Percentiles rank a stretch among this genome's conserved stretches.
These are phyloP conservation scores for Mus spicilegus DNA, from an alignment of 2,113 vertebrate species.

Conservation along the genomic window DNA sequence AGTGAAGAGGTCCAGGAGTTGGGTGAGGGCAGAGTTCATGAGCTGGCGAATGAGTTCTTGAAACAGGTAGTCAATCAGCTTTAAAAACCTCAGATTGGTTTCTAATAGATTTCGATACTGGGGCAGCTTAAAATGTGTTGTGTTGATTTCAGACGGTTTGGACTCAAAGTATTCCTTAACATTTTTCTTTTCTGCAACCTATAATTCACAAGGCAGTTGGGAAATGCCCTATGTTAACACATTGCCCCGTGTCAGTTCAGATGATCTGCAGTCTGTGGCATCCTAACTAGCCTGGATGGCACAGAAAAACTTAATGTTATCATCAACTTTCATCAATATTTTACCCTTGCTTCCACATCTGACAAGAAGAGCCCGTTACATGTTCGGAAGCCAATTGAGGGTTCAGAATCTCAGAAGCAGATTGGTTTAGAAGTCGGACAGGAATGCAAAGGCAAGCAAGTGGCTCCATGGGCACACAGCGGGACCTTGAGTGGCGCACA, in stretches of 20 bases:
- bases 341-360: neutral
- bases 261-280: neutral
- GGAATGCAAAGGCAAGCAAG: neutral
- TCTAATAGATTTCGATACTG: conserved; percentile 74
- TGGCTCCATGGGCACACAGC: neutral
- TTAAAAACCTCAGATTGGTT: conserved; percentile 77
- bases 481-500: too few relatives aligned
- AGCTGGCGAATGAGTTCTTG: conserved; percentile 82
- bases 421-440: neutral
- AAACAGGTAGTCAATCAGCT: conserved; percentile 84
- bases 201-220: conserved; percentile 56
- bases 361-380: neutral
- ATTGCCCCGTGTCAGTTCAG: neutral
- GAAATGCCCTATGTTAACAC: neutral
- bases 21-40: conserved; percentile 74
- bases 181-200: conserved; percentile 83
- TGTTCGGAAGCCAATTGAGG: neutral
- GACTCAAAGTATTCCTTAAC: conserved; percentile 78
- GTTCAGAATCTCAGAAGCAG: neutral
- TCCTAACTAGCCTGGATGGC: neutral
- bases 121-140: conserved; percentile 75
- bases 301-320: neutral
- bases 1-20: conserved; percentile 76
- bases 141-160: neutral
- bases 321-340: conserved; percentile 16